Percentiles rank a stretch among this genome's conserved stretches.
phyloP scores from a whole-genome alignment of 2,797 vertebrate species.

The Hyperoplus lanceolatus region DNA sequence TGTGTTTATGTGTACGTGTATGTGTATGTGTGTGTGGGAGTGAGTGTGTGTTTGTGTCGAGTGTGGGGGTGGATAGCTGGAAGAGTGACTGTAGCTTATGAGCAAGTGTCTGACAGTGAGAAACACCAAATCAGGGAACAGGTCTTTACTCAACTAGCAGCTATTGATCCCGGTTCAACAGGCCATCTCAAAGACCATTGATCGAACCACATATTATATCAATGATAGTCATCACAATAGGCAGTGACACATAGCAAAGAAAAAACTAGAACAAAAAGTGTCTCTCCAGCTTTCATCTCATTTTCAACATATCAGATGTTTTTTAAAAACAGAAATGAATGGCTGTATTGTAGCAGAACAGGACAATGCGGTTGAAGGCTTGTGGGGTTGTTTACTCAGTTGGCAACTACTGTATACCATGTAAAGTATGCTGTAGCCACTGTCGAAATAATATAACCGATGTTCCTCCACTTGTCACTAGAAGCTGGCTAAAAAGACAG shows the following conservation, averaged over 20 bases:
- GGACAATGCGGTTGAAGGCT: constrained; percentile 1
- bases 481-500: not conserved
- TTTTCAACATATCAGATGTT: not conserved
- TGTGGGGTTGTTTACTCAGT: not conserved
- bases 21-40: constrained; percentile 31
- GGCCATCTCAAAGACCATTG: constrained; percentile 78
- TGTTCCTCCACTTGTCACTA: too few relatives aligned
- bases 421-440: not conserved
- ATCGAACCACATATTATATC: constrained; percentile 74
- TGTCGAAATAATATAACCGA: not conserved
- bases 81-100: constrained; percentile 69
- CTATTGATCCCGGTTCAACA: constrained; percentile 84
- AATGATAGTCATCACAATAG: constrained; percentile 77
- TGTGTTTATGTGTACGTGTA: constrained; percentile 28
- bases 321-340: not conserved
- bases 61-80: constrained; percentile 51
- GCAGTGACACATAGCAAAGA: constrained; percentile 46
- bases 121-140: constrained; percentile 75
- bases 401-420: not conserved
- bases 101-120: constrained; percentile 73
- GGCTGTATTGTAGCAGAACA: not conserved
- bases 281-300: too few relatives aligned
- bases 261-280: too few relatives aligned
- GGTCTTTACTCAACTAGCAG: constrained; percentile 70
- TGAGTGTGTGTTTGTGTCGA: constrained; percentile 32